These are phyloP conservation scores for Orthosia cruda DNA, from an alignment of 2,888 invertebrate genomes.

Conservation along the genomic window DNA sequence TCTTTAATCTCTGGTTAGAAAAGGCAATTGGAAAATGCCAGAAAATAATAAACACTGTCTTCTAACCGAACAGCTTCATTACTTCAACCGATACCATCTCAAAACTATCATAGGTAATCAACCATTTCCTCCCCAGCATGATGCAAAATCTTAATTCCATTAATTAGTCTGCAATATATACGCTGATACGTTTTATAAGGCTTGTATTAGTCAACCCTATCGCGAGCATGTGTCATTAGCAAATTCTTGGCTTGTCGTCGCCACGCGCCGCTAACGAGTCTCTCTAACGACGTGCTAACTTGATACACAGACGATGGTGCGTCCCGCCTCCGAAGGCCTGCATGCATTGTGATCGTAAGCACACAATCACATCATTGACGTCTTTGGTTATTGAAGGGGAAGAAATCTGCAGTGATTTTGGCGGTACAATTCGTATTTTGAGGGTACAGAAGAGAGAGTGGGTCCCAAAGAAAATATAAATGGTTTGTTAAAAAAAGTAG, in stretches of 20 bases:
- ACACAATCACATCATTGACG: constrained; percentile 27
- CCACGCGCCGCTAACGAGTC: constrained; percentile 90
- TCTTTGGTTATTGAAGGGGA: not conserved
- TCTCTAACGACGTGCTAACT: constrained; percentile 90
- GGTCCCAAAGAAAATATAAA: too few relatives aligned
- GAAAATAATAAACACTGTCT: not conserved
- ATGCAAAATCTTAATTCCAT: constrained; percentile 56
- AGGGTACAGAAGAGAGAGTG: too few relatives aligned
- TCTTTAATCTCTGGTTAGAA: not conserved
- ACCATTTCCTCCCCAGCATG: constrained; percentile 26
- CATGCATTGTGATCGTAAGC: constrained; percentile 67
- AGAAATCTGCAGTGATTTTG: not conserved
- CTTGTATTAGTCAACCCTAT: constrained; percentile 69
- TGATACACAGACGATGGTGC: constrained; percentile 81
- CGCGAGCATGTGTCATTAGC: constrained; percentile 88
- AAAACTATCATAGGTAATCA: not conserved
- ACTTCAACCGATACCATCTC: not conserved
- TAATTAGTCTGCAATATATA: constrained; percentile 53
- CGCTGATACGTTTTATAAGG: constrained; percentile 56
- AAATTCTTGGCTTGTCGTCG: constrained; percentile 90
- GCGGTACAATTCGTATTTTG: not conserved
- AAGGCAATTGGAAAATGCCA: not conserved
- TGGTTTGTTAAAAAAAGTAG: too few relatives aligned
- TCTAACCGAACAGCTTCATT: not conserved
- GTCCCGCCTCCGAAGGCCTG: constrained; percentile 59